Percentiles rank a stretch among this genome's conserved stretches.
Evolutionary conservation across 1,140 invertebrate species (phyloP).

Genomic region (Diachasma alloeum): DNA sequence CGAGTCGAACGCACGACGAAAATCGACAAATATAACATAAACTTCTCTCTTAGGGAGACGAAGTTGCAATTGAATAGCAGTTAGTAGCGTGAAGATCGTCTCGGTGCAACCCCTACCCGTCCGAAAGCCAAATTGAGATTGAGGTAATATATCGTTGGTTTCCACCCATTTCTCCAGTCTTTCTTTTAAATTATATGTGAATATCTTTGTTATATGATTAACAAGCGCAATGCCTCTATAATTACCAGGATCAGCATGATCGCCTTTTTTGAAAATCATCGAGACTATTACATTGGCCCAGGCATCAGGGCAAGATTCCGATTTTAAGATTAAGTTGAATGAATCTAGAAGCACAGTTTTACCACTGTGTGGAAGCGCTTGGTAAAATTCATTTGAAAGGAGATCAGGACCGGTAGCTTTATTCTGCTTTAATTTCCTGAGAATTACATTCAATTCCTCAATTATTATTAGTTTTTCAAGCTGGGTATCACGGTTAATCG

Average conservation of each 20-base stretch:
- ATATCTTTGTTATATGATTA: slow-evolving; percentile 38
- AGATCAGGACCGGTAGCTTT: too few relatives aligned
- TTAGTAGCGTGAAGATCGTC: slow-evolving; percentile 35
- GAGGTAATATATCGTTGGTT: slow-evolving; percentile 30
- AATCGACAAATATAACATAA: slow-evolving; percentile 26
- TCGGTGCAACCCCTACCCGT: slow-evolving; percentile 32
- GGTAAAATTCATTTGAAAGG: too few relatives aligned
- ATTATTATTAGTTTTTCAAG: too few relatives aligned
- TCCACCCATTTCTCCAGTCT: too few relatives aligned
- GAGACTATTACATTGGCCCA: slow-evolving; percentile 16
- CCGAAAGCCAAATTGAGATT: slow-evolving; percentile 39
- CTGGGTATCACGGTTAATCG: too few relatives aligned
- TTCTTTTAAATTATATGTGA: slow-evolving; percentile 36
- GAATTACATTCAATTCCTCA: too few relatives aligned
- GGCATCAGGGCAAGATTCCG: too few relatives aligned
- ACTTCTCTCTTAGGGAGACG: too few relatives aligned
- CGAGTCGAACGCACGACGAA: slow-evolving; percentile 13
- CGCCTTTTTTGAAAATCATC: slow-evolving; percentile 38
- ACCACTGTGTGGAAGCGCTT: too few relatives aligned
- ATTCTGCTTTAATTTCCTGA: too few relatives aligned
- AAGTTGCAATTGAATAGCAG: slow-evolving; percentile 26
- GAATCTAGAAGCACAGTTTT: too few relatives aligned
- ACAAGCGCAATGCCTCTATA: slow-evolving; percentile 44
- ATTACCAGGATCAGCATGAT: slow-evolving; percentile 32
- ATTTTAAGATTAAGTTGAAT: too few relatives aligned